Base-by-base conservation (phyloP, 2,888 invertebrate genomes). In the Himalopsyche kuldschensis region DNA sequence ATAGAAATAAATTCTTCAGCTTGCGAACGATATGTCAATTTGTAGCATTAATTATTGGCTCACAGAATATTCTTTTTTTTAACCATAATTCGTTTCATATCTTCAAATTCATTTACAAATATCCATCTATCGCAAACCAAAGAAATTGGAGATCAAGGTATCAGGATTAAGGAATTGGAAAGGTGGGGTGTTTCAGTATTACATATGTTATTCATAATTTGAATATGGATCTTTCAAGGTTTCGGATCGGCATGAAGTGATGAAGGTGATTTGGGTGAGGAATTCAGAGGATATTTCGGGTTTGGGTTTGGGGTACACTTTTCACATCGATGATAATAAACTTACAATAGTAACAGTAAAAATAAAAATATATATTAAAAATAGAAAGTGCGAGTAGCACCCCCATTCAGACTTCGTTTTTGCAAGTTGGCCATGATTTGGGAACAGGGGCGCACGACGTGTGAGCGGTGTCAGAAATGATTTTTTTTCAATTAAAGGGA, bases 331-430 rank as follows among this genome's bases (percentile, higher is more conserved):
- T 82, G 85, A 84, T 80, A 27, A 85, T 82, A 85, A 85, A 84
- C 80, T 80, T 84, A 84, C 81, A 84, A 82, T 81, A 84, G 55
- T 78, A 84, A 78, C 79, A 79, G 32, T 55, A 75, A 46, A 24
- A 80, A 85, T 81, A 80, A 83, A 81, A 81, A 85, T 85, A 83
- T 81, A 81, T 84, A 78, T 83, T 80, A 82, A 84, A 82, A 83
- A 84, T 81, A 85, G 86, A 85, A 91, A 92, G 92, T 93, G 94
- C 94, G 94, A 94, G 94, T 94, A 94, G 94, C 94, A 94, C 94
- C 94, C 94, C 94, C 92, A 91, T 91, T 90, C 90, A 90, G 90
- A 92, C 94, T 94, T 94, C 94, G 94, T 94, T 94, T 94, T 94
- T 94, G 94, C 94, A 94, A 94, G 90, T 94, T 90, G 91, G 94